These are phyloP conservation scores for Talpa occidentalis DNA, from an alignment of 2,113 vertebrate species.

Conservation along the genomic window DNA sequence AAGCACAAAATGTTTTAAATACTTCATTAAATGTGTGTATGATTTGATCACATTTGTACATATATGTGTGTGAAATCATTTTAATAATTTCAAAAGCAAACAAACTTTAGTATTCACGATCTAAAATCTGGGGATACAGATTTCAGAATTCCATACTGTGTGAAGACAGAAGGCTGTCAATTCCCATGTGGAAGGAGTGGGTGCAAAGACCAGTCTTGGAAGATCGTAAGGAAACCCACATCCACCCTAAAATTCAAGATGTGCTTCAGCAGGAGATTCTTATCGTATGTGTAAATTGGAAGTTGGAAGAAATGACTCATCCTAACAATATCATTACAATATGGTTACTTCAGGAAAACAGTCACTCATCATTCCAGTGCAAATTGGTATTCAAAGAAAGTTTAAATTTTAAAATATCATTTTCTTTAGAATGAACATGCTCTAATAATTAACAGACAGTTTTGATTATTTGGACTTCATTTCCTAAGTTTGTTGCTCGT, in stretches of 20 bases:
- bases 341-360: not conserved
- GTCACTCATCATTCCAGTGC: not conserved
- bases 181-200: not conserved
- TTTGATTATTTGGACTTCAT: not conserved
- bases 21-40: not conserved
- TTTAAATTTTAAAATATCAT: not conserved
- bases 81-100: not conserved
- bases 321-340: not conserved
- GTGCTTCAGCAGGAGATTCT: not conserved
- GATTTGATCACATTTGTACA: not conserved
- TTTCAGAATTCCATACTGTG: not conserved
- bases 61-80: not conserved
- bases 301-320: not conserved
- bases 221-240: not conserved
- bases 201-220: not conserved
- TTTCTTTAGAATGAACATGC: conserved; percentile 24
- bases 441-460: not conserved
- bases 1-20: not conserved
- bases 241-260: not conserved
- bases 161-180: not conserved
- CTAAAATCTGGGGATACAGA: not conserved
- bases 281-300: not conserved
- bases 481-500: conserved; percentile 43
- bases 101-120: not conserved
- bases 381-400: not conserved